These are phyloP conservation scores for Acomys russatus DNA, from an alignment of 2,797 vertebrate genomes.

Conservation along the genomic window DNA sequence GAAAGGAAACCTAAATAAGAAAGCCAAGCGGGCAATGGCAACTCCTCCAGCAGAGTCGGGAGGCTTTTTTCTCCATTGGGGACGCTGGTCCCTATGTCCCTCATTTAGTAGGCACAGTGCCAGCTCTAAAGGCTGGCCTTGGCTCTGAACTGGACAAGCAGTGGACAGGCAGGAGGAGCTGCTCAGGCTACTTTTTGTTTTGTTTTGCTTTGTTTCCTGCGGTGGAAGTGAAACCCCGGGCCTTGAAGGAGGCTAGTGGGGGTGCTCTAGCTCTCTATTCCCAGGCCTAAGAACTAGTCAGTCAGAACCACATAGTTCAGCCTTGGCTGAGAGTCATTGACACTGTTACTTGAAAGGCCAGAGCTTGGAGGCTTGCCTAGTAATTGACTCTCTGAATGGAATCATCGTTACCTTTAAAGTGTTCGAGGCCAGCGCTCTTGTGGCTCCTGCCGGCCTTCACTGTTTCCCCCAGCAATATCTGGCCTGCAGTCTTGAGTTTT, in stretches of 20 bases:
- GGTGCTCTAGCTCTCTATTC: not conserved
- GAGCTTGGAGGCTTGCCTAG: not conserved
- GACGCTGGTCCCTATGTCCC: not conserved
- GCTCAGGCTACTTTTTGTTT: not conserved
- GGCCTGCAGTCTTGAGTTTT: not conserved
- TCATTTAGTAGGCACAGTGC: not conserved
- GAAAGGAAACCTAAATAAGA: constrained; percentile 26
- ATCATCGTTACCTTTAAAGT: constrained; percentile 4
- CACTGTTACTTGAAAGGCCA: not conserved
- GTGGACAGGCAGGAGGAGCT: not conserved
- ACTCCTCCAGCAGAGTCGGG: not conserved
- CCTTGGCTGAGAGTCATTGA: not conserved
- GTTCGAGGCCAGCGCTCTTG: not conserved
- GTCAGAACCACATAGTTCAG: not conserved
- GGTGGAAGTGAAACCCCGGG: not conserved
- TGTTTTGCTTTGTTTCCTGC: not conserved
- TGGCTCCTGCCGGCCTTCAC: not conserved
- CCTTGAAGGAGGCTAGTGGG: not conserved
- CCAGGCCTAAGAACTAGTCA: not conserved
- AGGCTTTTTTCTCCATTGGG: not conserved
- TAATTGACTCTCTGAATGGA: not conserved
- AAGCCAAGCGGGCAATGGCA: not conserved
- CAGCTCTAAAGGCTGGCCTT: constrained; percentile 11
- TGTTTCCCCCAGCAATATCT: constrained; percentile 33
- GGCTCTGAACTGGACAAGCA: constrained; percentile 40